Evolutionary conservation across 2,113 vertebrate species (phyloP).

Genomic region (Corythaixoides concolor): DNA sequence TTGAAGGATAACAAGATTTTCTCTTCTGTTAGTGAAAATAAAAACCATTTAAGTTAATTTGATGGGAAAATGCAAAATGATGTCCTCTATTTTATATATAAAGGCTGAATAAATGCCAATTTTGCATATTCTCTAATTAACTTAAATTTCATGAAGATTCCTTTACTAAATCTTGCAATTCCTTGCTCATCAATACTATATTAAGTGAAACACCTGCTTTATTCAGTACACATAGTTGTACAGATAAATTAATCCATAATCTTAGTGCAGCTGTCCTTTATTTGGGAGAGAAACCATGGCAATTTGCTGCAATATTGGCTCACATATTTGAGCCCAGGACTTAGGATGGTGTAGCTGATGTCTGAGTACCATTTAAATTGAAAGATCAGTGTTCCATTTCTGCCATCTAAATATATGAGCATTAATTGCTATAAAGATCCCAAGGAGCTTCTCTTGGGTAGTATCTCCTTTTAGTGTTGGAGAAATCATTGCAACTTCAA

Average conservation of each 20-base stretch:
- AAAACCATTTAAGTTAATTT: background rate
- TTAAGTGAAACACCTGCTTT: background rate
- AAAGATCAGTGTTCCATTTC: background rate
- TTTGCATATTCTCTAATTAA: background rate
- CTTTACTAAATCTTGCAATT: background rate
- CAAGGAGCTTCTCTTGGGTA: background rate
- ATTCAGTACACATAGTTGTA: background rate
- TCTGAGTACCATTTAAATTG: background rate
- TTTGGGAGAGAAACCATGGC: background rate
- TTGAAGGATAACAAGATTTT: background rate
- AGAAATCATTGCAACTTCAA: background rate
- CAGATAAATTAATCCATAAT: background rate
- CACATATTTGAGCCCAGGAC: background rate
- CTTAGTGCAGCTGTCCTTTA: background rate
- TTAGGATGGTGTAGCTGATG: background rate
- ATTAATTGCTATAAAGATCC: background rate
- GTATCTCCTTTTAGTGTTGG: background rate
- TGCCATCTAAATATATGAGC: background rate
- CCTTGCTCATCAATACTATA: background rate
- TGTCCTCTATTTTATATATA: background rate
- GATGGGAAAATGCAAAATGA: background rate
- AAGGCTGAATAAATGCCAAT: background rate
- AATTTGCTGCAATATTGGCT: background rate
- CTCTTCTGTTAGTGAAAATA: background rate
- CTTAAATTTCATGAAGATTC: background rate